phyloP scores from a whole-genome alignment of 1,140 invertebrate genomes.

The Meloidogyne exigua region DNA sequence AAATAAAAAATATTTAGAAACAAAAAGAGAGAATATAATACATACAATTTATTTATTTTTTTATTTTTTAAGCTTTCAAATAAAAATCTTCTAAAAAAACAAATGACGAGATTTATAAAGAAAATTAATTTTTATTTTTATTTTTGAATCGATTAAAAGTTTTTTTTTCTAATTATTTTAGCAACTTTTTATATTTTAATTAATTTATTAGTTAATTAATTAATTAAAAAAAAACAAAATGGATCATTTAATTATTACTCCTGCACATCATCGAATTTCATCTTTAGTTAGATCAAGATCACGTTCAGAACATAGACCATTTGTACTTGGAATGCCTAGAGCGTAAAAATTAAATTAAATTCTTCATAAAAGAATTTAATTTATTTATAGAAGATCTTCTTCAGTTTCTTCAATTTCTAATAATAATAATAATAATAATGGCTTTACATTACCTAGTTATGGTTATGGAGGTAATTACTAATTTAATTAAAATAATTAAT shows the following conservation, averaged over 20 bases:
- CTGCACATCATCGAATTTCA: constrained; percentile 36
- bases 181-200: neutral
- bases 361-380: neutral
- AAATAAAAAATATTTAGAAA: too few relatives aligned
- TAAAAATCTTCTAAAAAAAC: too few relatives aligned
- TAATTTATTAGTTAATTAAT: too few relatives aligned
- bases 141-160: too few relatives aligned
- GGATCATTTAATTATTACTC: constrained; percentile 25
- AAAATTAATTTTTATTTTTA: too few relatives aligned
- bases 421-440: constrained; percentile 19
- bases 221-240: neutral
- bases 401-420: constrained; percentile 31
- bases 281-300: constrained; percentile 34
- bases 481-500: neutral
- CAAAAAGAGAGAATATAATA: too few relatives aligned
- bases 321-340: constrained; percentile 3
- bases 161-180: too few relatives aligned
- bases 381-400: constrained; percentile 21
- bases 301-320: constrained; percentile 17
- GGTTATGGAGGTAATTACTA: constrained; percentile 11
- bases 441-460: constrained; percentile 40
- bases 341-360: neutral
- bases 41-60: too few relatives aligned
- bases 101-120: too few relatives aligned
- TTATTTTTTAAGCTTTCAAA: too few relatives aligned